Percentiles rank a stretch among this genome's conserved stretches.
Conservation (phyloP, 2,797 vertebrate genomes). For the Kryptopterus vitreolus region DNA sequence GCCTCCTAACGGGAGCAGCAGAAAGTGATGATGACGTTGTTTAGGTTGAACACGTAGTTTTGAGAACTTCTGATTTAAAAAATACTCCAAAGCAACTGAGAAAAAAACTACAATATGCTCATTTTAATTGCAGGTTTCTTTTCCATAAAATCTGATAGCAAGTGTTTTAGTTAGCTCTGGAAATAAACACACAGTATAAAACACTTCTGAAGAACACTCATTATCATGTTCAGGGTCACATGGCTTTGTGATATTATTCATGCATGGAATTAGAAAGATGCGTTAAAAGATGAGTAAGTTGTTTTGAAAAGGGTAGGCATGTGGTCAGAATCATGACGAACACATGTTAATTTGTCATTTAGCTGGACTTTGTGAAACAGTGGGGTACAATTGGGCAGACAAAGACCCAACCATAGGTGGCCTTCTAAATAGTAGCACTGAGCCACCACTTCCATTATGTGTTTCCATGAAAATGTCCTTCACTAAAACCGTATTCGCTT, state of each 20-base stretch:
- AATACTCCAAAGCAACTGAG: too few relatives aligned
- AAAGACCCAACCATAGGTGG: background rate
- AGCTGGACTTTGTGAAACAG: background rate
- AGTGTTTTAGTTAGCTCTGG: too few relatives aligned
- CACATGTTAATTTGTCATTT: background rate
- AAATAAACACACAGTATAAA: too few relatives aligned
- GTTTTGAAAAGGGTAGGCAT: background rate
- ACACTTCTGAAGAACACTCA: background rate
- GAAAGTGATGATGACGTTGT: too few relatives aligned
- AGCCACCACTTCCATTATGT: background rate
- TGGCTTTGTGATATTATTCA: background rate
- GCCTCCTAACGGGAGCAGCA: too few relatives aligned
- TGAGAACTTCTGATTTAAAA: too few relatives aligned
- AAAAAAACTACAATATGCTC: too few relatives aligned
- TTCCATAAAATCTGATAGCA: too few relatives aligned
- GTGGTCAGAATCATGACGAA: background rate
- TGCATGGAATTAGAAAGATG: background rate
- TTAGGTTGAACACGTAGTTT: too few relatives aligned
- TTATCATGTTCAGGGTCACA: background rate
- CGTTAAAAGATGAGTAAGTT: background rate
- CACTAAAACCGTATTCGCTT: background rate
- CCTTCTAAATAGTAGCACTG: background rate
- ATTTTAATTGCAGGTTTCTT: too few relatives aligned
- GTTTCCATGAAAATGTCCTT: background rate
- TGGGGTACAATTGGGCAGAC: too few relatives aligned